phyloP scores from a whole-genome alignment of 2,888 invertebrate species.

The Catotricha subobsoleta region DNA sequence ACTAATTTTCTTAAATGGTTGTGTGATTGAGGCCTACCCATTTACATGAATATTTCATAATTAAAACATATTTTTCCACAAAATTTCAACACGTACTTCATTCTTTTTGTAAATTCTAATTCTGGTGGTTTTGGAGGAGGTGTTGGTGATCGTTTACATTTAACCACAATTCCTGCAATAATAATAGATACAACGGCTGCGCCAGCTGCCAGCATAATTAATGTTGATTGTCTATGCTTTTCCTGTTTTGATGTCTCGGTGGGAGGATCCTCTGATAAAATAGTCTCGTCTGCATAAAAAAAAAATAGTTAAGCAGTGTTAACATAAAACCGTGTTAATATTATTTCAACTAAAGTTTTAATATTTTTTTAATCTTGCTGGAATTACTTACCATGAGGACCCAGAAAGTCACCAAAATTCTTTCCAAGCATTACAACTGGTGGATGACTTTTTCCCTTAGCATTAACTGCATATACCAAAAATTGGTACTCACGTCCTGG shows the following conservation, averaged over 20 bases:
- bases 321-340: no score
- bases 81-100: constrained; percentile 21
- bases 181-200: constrained; percentile 30
- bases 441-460: constrained; percentile 55
- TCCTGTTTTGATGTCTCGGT: constrained; percentile 30
- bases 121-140: constrained; percentile 27
- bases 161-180: constrained; percentile 30
- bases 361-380: no score
- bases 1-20: neutral
- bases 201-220: constrained; percentile 28
- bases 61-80: no score
- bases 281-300: constrained; percentile 25
- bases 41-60: no score
- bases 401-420: constrained; percentile 28
- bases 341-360: no score
- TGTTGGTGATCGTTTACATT: constrained; percentile 26
- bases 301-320: no score
- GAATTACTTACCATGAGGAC: constrained; percentile 27
- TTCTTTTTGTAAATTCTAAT: constrained; percentile 30
- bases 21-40: no score
- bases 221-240: constrained; percentile 27
- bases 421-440: constrained; percentile 47
- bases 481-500: constrained; percentile 64
- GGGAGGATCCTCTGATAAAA: constrained; percentile 31
- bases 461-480: constrained; percentile 64